Base-by-base conservation (phyloP, 2,113 vertebrate genomes). In the Ascaphus truei region DNA sequence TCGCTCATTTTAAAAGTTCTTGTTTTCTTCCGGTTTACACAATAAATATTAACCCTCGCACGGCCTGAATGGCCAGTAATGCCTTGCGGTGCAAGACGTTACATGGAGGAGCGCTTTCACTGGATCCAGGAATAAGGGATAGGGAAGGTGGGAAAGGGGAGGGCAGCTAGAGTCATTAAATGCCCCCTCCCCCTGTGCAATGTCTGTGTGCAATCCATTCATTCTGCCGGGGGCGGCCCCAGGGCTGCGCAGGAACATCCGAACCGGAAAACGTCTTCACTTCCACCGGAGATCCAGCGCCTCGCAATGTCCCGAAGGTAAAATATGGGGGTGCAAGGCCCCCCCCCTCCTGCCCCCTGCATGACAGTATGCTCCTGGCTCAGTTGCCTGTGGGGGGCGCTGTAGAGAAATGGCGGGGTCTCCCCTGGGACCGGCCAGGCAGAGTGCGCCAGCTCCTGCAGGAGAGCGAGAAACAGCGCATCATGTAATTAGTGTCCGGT, bases 401-500 rank as follows among this genome's bases (percentile, higher is more conserved):
- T 47, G 11, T 1, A 23, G 10, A 0, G 1, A 22, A 11, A 62
- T 39, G 18, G 13, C 47, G 27, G 22, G 15, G 47, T 30, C 18
- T 72, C 73, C 76, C 64, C 76, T 55, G 72, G 72, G 76, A 65
- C 59, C 50, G 37, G 75, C 78, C 75, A 81, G 72, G 76, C 33
- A 66, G 15, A 30, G 16, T n/a, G 26, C 15, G 36, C 6, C 15
- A 5, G 23, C 26, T 29, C 27, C 62, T 59, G 53, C 2, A 23
- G 36, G 41, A 60, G 22, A 31, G 29, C 7, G 31, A n/a, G n/a
- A n/a, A n/a, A n/a, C n/a, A n/a, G n/a, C n/a, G n/a, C n/a, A n/a
- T n/a, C n/a, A n/a, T n/a, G n/a, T n/a, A n/a, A n/a, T n/a, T n/a
- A n/a, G n/a, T n/a, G n/a, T n/a, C n/a, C n/a, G n/a, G n/a, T n/a